Evolutionary conservation across 1,140 invertebrate species (phyloP).

Genomic region (Tetramorium simillimum): DNA sequence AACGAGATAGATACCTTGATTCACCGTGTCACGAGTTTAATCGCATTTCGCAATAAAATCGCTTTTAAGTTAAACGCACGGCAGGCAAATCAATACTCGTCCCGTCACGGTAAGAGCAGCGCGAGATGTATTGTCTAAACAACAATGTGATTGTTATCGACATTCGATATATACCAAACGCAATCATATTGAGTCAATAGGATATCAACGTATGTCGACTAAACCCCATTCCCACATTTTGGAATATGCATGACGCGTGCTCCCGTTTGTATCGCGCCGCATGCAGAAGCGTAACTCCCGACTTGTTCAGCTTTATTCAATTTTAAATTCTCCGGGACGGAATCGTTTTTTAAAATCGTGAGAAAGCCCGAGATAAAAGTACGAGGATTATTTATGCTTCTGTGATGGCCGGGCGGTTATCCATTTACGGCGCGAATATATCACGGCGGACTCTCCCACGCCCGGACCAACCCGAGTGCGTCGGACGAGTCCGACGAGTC

Average conservation of each 20-base stretch:
- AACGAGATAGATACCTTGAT: not conserved
- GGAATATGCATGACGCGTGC: not conserved
- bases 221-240: not conserved
- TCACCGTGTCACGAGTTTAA: not conserved
- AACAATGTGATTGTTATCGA: constrained; percentile 28
- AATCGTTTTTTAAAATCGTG: not conserved
- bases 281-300: no score
- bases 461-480: not conserved
- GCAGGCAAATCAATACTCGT: not conserved
- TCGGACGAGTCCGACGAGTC: not conserved
- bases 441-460: constrained; percentile 18
- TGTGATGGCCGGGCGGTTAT: not conserved
- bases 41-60: not conserved
- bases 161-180: constrained; percentile 10
- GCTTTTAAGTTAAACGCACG: not conserved
- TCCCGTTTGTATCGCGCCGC: not conserved
- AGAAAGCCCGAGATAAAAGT: not conserved
- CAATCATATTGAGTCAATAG: constrained; percentile 20
- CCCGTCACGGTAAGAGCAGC: not conserved
- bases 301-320: no score
- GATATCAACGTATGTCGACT: not conserved
- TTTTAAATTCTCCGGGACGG: not conserved
- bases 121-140: constrained; percentile 7
- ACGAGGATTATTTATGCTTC: not conserved
- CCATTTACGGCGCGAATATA: constrained; percentile 16